Evolutionary conservation across 2,888 invertebrate genomes (phyloP), one percentile per base, ranked within the genome.

Genomic region (Strigamia transsilvanica): DNA sequence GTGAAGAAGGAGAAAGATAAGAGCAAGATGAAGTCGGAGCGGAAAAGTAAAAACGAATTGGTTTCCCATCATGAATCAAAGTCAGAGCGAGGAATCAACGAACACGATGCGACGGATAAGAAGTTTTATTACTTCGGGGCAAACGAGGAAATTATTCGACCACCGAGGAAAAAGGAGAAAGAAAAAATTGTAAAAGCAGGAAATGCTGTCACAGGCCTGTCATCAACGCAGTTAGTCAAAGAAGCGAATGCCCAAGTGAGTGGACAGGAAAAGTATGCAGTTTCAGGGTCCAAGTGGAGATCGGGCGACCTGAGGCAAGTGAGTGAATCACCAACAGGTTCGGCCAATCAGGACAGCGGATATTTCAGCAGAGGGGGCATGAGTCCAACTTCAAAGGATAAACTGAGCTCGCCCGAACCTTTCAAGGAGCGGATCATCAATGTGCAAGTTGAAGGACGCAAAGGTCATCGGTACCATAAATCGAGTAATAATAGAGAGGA

Each of bases 141-240:
- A 13, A 81, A 81, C 66, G 81, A 61, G 13, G 81, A 32, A 38
- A 66, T 32, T 23, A 66, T 21, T 18, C 32, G 34, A 32, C 46
- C 51, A 13, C 23, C 51, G 32, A 80, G 51, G 23, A 80, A 51
- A 21, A 81, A 81, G 18, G 81, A 61, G n/a, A 80, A 23, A 27
- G 61, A 27, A 61, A 12, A 23, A 27, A 27, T 10, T 23, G 56
- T 27, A 13, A 23, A 15, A 12, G 4, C 38, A n/a, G 42, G 6
- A 32, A n/a, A 2, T 12, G 12, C 73, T 32, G 80, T 73, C 21
- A 79, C 38, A 9, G 80, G 56, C 0, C 38, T 83, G 18, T 80
- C 73, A 12, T 83, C 83, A 78, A 83, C 82, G 10, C 73, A 81
- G 41, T 81, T 83, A 81, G 83, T 83, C 41, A 83, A 83, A 66